Base-by-base conservation (phyloP, 2,113 vertebrate genomes). In the Fregetta grallaria region DNA sequence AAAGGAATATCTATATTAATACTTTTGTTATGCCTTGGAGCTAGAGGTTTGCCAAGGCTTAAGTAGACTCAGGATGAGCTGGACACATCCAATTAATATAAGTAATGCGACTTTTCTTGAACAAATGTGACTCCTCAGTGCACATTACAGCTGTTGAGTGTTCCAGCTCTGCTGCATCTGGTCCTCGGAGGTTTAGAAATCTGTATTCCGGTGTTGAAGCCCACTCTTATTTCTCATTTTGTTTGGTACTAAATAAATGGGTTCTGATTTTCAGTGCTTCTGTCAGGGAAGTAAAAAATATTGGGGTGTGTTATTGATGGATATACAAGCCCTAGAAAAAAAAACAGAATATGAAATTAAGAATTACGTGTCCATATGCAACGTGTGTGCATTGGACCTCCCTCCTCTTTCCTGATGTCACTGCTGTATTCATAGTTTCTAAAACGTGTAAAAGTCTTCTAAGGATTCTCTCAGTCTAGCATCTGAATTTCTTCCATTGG, bases 81-180 rank as follows among this genome's bases (percentile, higher is more conserved):
- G 94, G 97, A 96, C 81, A 76, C 47, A 73, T 96, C 75, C 84
- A 96, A 71, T 91, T 94, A 95, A 95, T 92, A 7, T 63, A 92
- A 96, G 71, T 94, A 96, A 95, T 82, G 63, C 90, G 87, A 74
- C 74, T 92, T 97, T 90, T 97, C 93, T 95, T 59, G 81, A 96
- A 59, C 94, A 96, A 94, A 88, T 95, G 84, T 86, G 91, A 87
- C 89, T 97, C 67, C 71, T 97, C 1, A 0, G 87, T 88, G 84
- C 63, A 86, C 78, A 86, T 86, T 91, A 91, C 71, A 91, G 81
- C 74, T 66, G 89, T 53, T 93, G 67, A 95, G 65, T 34, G 73
- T 71, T 96, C 84, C 71, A 95, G 77, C 63, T 76, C 87, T 70
- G 59, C 81, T 82, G 59, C 42, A 42, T 75, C 58, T 92, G 77